Percentiles rank a stretch among this genome's conserved stretches.
Evolutionary conservation across 2,888 invertebrate genomes (phyloP).

Genomic region (Anthophora plumipes): DNA sequence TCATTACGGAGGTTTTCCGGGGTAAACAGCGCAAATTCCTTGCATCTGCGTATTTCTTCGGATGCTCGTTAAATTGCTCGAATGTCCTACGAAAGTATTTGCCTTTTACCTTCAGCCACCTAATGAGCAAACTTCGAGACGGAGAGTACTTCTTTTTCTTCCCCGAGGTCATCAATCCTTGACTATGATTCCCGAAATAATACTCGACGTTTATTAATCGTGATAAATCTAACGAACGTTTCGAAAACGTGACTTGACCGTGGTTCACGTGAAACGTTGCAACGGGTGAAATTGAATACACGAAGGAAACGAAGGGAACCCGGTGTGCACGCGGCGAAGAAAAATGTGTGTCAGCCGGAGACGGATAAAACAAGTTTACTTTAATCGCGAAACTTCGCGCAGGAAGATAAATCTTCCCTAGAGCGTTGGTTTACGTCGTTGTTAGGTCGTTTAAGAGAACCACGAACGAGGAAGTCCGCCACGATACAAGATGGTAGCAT

Average conservation of each 20-base stretch:
- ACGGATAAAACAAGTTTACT: slow-evolving; percentile 30
- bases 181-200: neutral
- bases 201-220: too few species aligned
- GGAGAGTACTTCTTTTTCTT: neutral
- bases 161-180: neutral
- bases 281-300: neutral
- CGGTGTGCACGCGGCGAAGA: neutral
- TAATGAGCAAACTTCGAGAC: neutral
- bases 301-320: neutral
- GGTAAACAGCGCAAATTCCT: slow-evolving; percentile 20
- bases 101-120: neutral
- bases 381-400: slow-evolving; percentile 42
- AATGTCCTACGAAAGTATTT: slow-evolving; percentile 2
- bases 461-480: neutral
- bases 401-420: slow-evolving; percentile 28
- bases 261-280: slow-evolving; percentile 6
- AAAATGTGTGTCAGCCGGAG: slow-evolving; percentile 13
- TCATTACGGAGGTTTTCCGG: slow-evolving; percentile 28
- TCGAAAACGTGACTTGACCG: neutral
- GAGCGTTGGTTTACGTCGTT: slow-evolving; percentile 24
- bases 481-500: slow-evolving; percentile 9
- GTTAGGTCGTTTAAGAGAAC: slow-evolving; percentile 32
- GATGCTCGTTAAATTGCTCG: slow-evolving; percentile 13
- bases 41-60: neutral
- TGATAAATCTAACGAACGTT: neutral